Evolutionary conservation across 2,797 vertebrate species (phyloP), one percentile per base, ranked within the genome.

Genomic region (Gymnodraco acuticeps): DNA sequence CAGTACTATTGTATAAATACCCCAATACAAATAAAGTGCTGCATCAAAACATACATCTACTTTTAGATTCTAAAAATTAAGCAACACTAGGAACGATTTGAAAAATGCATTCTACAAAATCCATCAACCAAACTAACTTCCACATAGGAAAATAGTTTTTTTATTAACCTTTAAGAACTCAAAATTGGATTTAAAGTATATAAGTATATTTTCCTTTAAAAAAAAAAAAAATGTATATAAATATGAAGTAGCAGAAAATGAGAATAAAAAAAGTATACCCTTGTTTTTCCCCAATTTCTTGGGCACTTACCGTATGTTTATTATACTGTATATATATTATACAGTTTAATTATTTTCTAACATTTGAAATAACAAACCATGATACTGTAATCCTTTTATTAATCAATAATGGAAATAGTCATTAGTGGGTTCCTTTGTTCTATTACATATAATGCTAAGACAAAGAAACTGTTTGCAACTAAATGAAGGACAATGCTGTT

Each of bases 401-500:
- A 45, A 33, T 19, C 10, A 0, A 5, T 63, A 3, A 43, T 63
- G 27, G 51, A 47, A 33, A 31, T 17, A 5, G n/a, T 38, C 3
- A 15, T 14, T 38, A 45, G 16, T 17, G 52, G 5, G 2, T 27
- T 27, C n/a, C 27, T 16, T n/a, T 10, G 13, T 41, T 64, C 2
- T 31, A 7, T 48, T 47, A 17, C 48, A 60, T 63, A 31, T 73
- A 6, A 11, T 3, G n/a, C 54, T 50, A 51, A 67, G 13, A 10
- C 46, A 55, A 55, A 77, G 48, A 59, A 73, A 51, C 42, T n/a
- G 43, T 69, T 43, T 45, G 45, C 52, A 50, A 50, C 81, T 60
- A 7, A 5, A 77, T 80, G 82, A 90, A 87, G 85, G 87, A 66
- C 86, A 81, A 63, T 54, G 20, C 61, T 45, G 67, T 70, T 83